Evolutionary conservation across 2,113 vertebrate species (phyloP).

Genomic region (Psammodynastes pulverulentus): DNA sequence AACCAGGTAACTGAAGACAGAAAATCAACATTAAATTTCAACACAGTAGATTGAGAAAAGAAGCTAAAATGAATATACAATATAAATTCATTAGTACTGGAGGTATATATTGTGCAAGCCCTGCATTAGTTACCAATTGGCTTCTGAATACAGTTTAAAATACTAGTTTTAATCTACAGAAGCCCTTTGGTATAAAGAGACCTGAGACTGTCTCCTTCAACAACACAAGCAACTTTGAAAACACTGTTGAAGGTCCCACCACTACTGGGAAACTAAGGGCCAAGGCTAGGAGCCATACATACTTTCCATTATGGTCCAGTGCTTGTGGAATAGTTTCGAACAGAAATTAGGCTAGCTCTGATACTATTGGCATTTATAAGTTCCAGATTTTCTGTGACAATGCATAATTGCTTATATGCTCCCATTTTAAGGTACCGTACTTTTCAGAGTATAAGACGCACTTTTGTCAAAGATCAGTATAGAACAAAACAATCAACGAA

Average conservation of each 20-base stretch:
- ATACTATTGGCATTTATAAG: background rate
- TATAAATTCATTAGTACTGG: background rate
- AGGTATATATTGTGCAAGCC: background rate
- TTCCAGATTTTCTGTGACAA: background rate
- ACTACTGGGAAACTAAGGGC: background rate
- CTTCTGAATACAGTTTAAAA: background rate
- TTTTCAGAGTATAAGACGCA: too few species aligned
- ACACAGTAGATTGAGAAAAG: background rate
- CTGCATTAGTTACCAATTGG: background rate
- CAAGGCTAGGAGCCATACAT: background rate
- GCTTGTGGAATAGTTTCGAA: background rate
- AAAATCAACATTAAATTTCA: conserved; percentile 31
- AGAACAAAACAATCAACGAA: background rate
- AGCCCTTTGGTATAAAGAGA: background rate
- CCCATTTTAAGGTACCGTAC: background rate
- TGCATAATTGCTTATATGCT: background rate
- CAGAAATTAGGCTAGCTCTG: background rate
- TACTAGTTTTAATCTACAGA: background rate
- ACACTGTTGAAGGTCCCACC: background rate
- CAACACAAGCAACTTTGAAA: background rate
- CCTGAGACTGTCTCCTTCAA: background rate
- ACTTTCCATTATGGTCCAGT: background rate
- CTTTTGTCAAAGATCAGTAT: background rate
- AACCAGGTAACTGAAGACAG: conserved; percentile 84
- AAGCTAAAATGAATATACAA: background rate